Evolutionary conservation across 2,888 invertebrate species (phyloP), one percentile per base, ranked within the genome.

Genomic region (Oscheius sp.): DNA sequence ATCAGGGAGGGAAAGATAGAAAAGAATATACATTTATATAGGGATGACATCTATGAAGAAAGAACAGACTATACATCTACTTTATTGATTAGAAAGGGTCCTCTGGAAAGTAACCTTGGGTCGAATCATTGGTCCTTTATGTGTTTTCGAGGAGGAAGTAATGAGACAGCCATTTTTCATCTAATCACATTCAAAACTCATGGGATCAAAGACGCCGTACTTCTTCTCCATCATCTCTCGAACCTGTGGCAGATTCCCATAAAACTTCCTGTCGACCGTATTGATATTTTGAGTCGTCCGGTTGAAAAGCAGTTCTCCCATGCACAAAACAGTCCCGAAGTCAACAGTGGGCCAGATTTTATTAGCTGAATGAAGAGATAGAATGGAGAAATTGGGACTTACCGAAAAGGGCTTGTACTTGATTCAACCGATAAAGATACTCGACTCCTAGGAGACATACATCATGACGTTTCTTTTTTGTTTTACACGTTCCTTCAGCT

Each of bases 291-390:
- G 12, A 0, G 28, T 28, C 8, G 28, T 47, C 22, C 62, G 17
- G 22, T 49, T 32, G 30, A 49, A 30, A 5, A 62, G 47, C 33
- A 62, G 26, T 32, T 62, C 62, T n/a, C 51, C 64, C 1, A 64
- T 9, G 24, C 64, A 64, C n/a, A 64, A 6, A 20, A 64, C 28
- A 8, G 28, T 8, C 3, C 64, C 64, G n/a, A 51, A 51, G 30
- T 64, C 64, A 14, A 50, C 17, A 33, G 49, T 33, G 1, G 64
- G 64, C 54, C 54, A 54, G 41, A 64, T 51, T 51, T 64, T 64
- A 17, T 64, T 64, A 14, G 64, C 64, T 64, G 33, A 63, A 63
- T 32, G 8, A 4, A 12, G 26, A 8, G 24, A 12, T 9, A 3
- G 14, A 36, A 36, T 36, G 36, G 36, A 36, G 14, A 14, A 36